Conservation (phyloP, 2,113 vertebrate genomes). For the Potamarius usumacintae region DNA sequence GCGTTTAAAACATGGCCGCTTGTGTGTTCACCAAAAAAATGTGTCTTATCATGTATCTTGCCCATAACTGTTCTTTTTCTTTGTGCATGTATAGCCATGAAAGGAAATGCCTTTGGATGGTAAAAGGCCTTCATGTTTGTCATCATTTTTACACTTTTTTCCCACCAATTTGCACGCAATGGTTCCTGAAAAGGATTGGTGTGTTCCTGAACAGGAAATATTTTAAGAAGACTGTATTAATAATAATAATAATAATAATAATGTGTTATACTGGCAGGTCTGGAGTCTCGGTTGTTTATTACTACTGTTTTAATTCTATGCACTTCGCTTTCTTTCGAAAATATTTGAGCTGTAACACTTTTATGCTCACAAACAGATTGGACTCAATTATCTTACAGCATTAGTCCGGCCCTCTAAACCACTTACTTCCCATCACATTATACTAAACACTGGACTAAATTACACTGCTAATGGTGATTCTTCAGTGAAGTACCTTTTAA, state of each 20-base stretch:
- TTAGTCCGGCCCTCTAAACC: constrained; percentile 16
- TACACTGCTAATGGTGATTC: constrained; percentile 20
- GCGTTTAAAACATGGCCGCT: neutral
- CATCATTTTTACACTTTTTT: neutral
- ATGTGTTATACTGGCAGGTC: neutral
- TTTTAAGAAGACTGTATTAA: neutral
- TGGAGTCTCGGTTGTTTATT: neutral
- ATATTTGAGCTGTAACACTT: neutral
- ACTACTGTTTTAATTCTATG: neutral
- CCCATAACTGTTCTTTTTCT: neutral
- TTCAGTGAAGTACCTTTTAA: constrained; percentile 12
- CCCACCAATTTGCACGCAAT: neutral
- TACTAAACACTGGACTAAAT: constrained; percentile 23
- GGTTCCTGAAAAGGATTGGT: neutral
- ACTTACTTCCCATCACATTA: constrained; percentile 16
- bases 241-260: neutral
- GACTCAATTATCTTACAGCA: constrained; percentile 4
- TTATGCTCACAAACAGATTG: neutral
- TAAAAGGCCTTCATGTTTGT: neutral
- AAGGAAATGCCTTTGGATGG: neutral
- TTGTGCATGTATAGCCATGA: neutral
- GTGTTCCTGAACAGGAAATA: neutral
- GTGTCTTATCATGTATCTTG: neutral
- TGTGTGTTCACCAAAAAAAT: neutral
- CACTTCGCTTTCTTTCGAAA: neutral